Conservation (phyloP, 1,140 invertebrate species). For the Formica exsecta region DNA sequence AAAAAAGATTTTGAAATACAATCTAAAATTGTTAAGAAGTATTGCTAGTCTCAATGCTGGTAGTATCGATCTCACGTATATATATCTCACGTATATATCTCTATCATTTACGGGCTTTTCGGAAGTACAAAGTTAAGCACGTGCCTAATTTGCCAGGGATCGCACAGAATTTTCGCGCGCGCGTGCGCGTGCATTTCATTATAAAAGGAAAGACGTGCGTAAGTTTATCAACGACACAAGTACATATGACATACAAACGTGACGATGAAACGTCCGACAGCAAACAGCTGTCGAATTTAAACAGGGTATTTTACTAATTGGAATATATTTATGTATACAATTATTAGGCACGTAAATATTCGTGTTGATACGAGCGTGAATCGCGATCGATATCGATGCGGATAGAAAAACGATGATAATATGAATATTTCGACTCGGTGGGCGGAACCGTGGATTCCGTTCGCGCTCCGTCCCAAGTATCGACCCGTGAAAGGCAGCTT, state of each 20-base stretch:
- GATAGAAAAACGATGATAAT: conserved; percentile 32
- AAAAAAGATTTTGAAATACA: not conserved
- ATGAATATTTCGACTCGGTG: conserved; percentile 67
- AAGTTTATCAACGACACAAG: not conserved
- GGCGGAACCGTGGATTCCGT: conserved; percentile 63
- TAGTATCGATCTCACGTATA: not conserved
- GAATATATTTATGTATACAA: not conserved
- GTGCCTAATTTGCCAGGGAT: not conserved
- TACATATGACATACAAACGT: not conserved
- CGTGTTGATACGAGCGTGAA: not conserved
- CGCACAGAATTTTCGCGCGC: not conserved
- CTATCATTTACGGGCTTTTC: not conserved
- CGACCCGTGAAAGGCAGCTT: conserved; percentile 75
- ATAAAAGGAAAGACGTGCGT: not conserved
- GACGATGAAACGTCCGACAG: not conserved
- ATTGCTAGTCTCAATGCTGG: not conserved
- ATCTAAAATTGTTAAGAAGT: not conserved
- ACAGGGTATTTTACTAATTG: not conserved
- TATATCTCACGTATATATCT: not conserved
- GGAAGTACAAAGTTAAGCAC: not conserved
- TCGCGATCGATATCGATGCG: conserved; percentile 2
- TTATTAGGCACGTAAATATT: not conserved
- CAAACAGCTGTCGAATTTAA: not conserved
- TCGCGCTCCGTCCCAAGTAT: conserved; percentile 70
- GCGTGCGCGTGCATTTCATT: not conserved